Conservation (phyloP, 2,888 invertebrate species). For the Brachyptera risi region DNA sequence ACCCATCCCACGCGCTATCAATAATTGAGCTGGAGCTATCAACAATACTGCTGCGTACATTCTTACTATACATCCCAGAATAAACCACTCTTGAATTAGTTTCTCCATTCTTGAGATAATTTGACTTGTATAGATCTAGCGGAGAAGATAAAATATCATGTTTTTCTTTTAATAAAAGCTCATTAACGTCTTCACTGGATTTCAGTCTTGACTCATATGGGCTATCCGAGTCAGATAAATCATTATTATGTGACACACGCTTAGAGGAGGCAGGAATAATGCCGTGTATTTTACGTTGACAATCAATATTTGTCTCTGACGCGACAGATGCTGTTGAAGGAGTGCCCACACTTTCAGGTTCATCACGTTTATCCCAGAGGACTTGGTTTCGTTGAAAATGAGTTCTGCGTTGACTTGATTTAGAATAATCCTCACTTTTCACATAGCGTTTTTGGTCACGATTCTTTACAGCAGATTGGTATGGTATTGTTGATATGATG, state of each 20-base stretch:
- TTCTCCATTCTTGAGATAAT: constrained; percentile 9
- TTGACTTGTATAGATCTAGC: constrained; percentile 5
- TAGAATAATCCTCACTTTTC: background rate
- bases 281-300: background rate
- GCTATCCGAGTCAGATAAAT: background rate
- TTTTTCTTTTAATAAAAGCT: constrained; percentile 2
- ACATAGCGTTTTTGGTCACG: background rate
- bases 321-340: constrained; percentile 2
- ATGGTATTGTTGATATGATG: background rate
- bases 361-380: background rate
- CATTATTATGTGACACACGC: too few species aligned
- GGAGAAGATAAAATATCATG: background rate
- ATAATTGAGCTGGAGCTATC: constrained; percentile 27
- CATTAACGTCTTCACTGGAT: too few species aligned
- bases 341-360: background rate
- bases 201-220: too few species aligned
- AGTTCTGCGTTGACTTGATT: background rate
- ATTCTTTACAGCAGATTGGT: background rate
- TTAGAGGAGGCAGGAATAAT: background rate
- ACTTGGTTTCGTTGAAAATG: background rate
- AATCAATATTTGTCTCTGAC: too few species aligned
- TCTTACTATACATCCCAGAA: constrained; percentile 7
- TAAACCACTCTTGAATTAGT: constrained; percentile 24
- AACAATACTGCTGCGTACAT: constrained; percentile 5
- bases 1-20: constrained; percentile 28